These are phyloP conservation scores for Zeuzera pyrina DNA, from an alignment of 2,888 invertebrate species.

Conservation along the genomic window DNA sequence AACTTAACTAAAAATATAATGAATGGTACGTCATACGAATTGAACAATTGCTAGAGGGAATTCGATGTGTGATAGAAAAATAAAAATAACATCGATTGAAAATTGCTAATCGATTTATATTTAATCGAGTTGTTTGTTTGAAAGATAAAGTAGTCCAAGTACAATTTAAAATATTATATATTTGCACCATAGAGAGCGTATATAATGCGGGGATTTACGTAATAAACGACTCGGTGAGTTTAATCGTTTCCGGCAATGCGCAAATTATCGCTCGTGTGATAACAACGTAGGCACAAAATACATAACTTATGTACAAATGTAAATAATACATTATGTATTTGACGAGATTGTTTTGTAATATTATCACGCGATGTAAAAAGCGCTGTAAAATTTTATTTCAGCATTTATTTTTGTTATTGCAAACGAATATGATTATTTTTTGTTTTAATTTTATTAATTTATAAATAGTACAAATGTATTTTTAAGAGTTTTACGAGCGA, in stretches of 20 bases:
- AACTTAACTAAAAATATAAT: too few relatives aligned
- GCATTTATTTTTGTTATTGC: slow-evolving; percentile 17
- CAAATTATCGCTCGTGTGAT: slow-evolving; percentile 3
- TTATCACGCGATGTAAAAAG: slow-evolving; percentile 19
- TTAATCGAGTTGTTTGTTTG: background rate
- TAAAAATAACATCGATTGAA: background rate
- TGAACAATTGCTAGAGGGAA: background rate
- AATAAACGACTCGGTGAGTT: background rate
- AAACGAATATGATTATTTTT: slow-evolving; percentile 25
- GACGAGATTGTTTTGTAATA: background rate
- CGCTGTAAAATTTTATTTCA: slow-evolving; percentile 26
- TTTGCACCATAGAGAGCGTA: too few relatives aligned
- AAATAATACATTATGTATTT: slow-evolving; percentile 30
- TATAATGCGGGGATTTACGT: too few relatives aligned
- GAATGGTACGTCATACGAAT: too few relatives aligned
- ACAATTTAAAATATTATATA: too few relatives aligned
- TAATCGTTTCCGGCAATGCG: background rate
- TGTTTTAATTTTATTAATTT: slow-evolving; percentile 39
- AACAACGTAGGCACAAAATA: slow-evolving; percentile 20
- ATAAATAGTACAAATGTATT: slow-evolving; percentile 67
- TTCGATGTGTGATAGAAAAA: background rate
- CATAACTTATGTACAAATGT: slow-evolving; percentile 33
- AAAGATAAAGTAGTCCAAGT: too few relatives aligned
- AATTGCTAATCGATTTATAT: background rate
- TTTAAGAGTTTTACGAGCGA: slow-evolving; percentile 41